Conservation (phyloP, 1,140 invertebrate genomes). For the Portunus trituberculatus region DNA sequence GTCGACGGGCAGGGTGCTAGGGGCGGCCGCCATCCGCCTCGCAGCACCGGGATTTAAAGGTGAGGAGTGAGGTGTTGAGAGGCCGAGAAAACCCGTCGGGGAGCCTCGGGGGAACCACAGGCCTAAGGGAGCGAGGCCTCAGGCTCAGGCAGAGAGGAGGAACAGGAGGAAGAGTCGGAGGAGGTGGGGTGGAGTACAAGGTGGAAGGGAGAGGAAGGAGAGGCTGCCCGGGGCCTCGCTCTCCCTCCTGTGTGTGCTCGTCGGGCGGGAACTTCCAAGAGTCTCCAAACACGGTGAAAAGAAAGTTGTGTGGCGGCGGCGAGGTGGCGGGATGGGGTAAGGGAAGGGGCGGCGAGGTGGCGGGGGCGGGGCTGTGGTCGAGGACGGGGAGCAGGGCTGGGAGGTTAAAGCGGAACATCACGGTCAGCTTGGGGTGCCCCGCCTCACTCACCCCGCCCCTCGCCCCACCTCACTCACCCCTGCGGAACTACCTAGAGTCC, state of each 20-base stretch:
- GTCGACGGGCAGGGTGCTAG: not conserved
- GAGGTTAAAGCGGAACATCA: not conserved
- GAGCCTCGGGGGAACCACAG: not conserved
- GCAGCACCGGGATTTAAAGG: not conserved
- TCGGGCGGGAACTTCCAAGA: not conserved
- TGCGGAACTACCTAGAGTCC: not conserved
- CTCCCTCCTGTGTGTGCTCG: not conserved
- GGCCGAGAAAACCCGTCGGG: not conserved
- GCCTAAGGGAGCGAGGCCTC: not conserved
- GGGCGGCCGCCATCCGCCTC: not conserved
- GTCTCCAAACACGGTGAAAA: not conserved
- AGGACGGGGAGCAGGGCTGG: not conserved
- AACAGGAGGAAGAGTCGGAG: not conserved
- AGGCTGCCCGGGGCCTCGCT: not conserved
- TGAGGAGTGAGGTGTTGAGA: slow-evolving; percentile 1
- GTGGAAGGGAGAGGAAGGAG: not conserved
- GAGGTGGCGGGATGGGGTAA: not conserved
- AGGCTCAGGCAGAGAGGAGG: not conserved
- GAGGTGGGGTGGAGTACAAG: not conserved
- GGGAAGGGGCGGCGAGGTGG: not conserved
- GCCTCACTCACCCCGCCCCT: not conserved
- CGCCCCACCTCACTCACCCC: not conserved
- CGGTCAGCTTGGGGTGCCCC: not conserved
- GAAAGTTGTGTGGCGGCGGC: not conserved
- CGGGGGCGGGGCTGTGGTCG: not conserved